Evolutionary conservation across 2,113 vertebrate species (phyloP).

Genomic region (Stegostoma tigrinum): DNA sequence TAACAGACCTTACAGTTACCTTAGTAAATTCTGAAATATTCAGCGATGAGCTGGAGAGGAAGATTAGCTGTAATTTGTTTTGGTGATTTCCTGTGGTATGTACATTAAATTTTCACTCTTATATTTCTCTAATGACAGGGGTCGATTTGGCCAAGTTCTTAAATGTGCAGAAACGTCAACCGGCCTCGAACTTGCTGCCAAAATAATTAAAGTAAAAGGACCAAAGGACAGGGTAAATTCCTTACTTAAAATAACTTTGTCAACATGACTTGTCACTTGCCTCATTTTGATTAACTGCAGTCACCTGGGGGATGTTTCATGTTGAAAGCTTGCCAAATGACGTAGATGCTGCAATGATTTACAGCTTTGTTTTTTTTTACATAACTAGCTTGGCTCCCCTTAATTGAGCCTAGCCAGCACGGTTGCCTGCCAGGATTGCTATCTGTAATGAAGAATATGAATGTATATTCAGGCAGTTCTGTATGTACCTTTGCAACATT

Average conservation of each 20-base stretch:
- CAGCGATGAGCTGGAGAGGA: not conserved
- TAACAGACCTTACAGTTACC: not conserved
- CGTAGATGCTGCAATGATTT: not conserved
- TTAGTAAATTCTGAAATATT: not conserved
- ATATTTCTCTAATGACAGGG: conserved; percentile 53
- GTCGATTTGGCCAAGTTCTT: conserved; percentile 80
- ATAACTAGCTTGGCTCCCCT: not conserved
- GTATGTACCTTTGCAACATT: not conserved
- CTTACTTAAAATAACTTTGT: not conserved
- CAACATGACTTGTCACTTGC: not conserved
- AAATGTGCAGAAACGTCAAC: conserved; percentile 70
- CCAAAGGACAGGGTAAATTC: conserved; percentile 68
- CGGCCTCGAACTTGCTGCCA: conserved; percentile 71
- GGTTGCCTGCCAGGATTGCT: not conserved
- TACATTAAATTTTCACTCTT: not conserved
- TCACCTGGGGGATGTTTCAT: not conserved
- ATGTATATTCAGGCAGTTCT: not conserved
- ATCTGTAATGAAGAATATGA: not conserved
- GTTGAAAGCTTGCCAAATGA: not conserved
- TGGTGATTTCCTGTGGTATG: not conserved
- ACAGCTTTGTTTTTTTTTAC: not conserved
- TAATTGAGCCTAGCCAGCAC: not conserved
- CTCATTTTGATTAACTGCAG: not conserved
- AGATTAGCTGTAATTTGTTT: not conserved
- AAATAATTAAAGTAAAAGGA: conserved; percentile 78